phyloP scores from a whole-genome alignment of 2,888 invertebrate species.

The Chaitophorus viminalis region DNA sequence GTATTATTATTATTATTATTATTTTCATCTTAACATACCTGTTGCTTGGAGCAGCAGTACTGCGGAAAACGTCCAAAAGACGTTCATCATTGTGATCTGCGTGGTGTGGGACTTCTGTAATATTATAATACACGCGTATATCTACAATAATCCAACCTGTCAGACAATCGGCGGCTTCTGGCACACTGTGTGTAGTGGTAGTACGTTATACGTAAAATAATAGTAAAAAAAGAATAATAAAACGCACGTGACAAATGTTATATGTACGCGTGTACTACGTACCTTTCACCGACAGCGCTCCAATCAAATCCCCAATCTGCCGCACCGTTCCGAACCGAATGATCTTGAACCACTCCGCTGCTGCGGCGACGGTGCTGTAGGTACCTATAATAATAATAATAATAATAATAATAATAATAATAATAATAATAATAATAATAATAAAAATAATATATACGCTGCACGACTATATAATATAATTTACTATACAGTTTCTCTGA shows the following conservation, averaged over 20 bases:
- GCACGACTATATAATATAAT: not conserved
- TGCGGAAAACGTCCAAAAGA: constrained; percentile 43
- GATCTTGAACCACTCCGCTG: constrained; percentile 57
- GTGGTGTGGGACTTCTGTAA: not conserved
- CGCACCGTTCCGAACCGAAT: not conserved
- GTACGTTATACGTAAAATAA: constrained; percentile 28
- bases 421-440: too few species aligned
- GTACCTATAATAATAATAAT: too few species aligned
- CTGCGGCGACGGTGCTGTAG: too few species aligned
- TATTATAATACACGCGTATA: not conserved
- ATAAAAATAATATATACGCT: too few species aligned
- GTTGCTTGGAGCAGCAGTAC: constrained; percentile 53
- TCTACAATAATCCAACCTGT: constrained; percentile 25
- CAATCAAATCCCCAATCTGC: constrained; percentile 22
- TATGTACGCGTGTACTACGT: constrained; percentile 9
- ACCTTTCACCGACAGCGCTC: constrained; percentile 57
- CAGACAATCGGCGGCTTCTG: constrained; percentile 47
- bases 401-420: too few species aligned
- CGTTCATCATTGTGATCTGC: constrained; percentile 29
- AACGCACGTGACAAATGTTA: constrained; percentile 54
- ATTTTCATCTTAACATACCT: too few species aligned
- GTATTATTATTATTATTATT: too few species aligned
- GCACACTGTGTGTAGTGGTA: constrained; percentile 14
- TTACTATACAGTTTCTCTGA: not conserved
- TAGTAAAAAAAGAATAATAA: constrained; percentile 36